Evolutionary conservation across 2,113 vertebrate genomes (phyloP).

Genomic region (Enhydra lutris): DNA sequence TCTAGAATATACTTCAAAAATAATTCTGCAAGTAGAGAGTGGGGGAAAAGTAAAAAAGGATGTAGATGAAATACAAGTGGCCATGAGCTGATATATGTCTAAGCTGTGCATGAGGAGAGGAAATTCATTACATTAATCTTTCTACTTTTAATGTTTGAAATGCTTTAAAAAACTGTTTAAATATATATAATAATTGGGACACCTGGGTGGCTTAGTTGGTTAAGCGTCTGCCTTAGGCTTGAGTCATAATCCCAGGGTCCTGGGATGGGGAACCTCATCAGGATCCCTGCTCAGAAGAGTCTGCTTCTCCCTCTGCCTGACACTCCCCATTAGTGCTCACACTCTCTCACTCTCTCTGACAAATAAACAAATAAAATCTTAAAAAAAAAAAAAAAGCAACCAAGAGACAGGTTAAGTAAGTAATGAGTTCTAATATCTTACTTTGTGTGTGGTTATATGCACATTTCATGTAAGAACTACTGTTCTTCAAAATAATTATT

Average conservation of each 20-base stretch:
- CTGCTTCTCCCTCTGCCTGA: not conserved
- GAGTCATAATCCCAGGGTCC: not conserved
- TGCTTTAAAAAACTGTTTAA: not conserved
- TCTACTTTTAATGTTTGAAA: not conserved
- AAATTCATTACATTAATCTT: not conserved
- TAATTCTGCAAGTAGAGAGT: not conserved
- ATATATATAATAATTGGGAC: not conserved
- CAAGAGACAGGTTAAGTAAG: not conserved
- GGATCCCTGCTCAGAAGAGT: not conserved
- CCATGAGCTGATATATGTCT: not conserved
- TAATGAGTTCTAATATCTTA: constrained; percentile 3
- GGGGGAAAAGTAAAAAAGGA: not conserved
- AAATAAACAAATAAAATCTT: not conserved
- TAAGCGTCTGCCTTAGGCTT: not conserved
- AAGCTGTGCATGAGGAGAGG: not conserved
- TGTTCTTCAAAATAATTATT: constrained; percentile 18
- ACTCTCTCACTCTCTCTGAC: not conserved
- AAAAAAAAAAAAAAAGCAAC: not conserved
- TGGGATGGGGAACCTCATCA: not conserved
- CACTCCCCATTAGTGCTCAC: not conserved
- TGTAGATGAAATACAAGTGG: not conserved
- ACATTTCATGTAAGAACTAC: constrained; percentile 7
- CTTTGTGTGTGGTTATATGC: not conserved
- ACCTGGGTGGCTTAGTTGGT: not conserved
- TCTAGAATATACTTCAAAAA: not conserved